Evolutionary conservation across 2,888 invertebrate species (phyloP).

Genomic region (Epiblema foenella): DNA sequence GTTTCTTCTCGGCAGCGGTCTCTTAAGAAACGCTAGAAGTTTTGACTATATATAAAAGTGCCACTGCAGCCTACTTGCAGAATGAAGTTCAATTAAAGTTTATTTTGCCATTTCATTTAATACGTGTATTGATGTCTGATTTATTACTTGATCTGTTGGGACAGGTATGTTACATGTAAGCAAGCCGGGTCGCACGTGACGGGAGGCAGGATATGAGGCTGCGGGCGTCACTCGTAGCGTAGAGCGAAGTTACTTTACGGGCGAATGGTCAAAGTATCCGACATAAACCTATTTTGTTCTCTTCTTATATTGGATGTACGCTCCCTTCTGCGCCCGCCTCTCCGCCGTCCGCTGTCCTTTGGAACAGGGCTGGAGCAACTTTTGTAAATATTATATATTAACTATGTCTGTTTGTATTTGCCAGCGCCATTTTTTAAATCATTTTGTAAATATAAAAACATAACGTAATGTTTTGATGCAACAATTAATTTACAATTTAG

Average conservation of each 20-base stretch:
- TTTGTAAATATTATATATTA: slow-evolving; percentile 4
- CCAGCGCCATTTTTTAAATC: neutral
- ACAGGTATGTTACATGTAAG: slow-evolving; percentile 10
- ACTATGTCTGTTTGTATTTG: neutral
- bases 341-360: slow-evolving; percentile 70
- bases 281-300: slow-evolving; percentile 85
- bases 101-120: too few relatives aligned
- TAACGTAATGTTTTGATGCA: neutral
- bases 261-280: slow-evolving; percentile 84
- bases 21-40: too few relatives aligned
- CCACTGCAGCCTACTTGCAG: too few relatives aligned
- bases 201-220: slow-evolving; percentile 54
- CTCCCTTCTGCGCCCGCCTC: slow-evolving; percentile 77
- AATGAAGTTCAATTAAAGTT: too few relatives aligned
- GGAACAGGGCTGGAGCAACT: slow-evolving; percentile 64
- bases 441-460: neutral
- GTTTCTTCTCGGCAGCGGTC: too few relatives aligned
- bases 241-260: slow-evolving; percentile 82
- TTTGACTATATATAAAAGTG: too few relatives aligned
- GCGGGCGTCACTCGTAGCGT: slow-evolving; percentile 67
- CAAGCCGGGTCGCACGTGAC: slow-evolving; percentile 17
- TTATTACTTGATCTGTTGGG: neutral
- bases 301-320: slow-evolving; percentile 84
- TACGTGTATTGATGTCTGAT: neutral
- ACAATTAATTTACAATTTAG: too few relatives aligned